Evolutionary conservation across 2,113 vertebrate genomes (phyloP).

Genomic region (Poeciliopsis occidentalis): DNA sequence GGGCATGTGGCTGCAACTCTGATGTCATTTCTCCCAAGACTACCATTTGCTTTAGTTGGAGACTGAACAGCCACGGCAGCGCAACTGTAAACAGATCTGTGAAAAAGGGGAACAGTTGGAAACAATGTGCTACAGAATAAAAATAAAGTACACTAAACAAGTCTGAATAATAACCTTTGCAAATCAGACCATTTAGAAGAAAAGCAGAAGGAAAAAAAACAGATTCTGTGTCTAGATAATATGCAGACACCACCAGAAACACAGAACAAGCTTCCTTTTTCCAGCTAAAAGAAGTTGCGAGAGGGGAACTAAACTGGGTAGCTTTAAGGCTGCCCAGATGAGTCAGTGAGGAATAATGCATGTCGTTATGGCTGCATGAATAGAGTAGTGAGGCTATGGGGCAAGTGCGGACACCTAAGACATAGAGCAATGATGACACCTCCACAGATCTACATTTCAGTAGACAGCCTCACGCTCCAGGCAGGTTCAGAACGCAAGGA

Average conservation of each 20-base stretch:
- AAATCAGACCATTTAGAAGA: constrained; percentile 16
- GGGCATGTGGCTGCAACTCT: constrained; percentile 58
- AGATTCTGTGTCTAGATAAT: constrained; percentile 19
- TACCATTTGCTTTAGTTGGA: constrained; percentile 65
- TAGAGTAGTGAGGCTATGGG: constrained; percentile 63
- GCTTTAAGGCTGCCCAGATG: constrained; percentile 54
- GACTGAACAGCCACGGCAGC: constrained; percentile 31
- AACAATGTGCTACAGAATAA: constrained; percentile 34
- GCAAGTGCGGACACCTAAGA: constrained; percentile 68
- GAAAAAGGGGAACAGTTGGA: constrained; percentile 50
- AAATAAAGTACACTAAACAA: constrained; percentile 33
- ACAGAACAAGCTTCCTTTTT: constrained; percentile 27
- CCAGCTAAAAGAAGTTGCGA: constrained; percentile 14
- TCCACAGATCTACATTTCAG: constrained; percentile 72
- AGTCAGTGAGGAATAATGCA: constrained; percentile 73
- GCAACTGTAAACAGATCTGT: constrained; percentile 54
- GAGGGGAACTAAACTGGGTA: constrained; percentile 39
- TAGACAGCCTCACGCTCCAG: constrained; percentile 63
- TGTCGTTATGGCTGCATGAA: constrained; percentile 64
- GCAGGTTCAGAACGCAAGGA: constrained; percentile 57
- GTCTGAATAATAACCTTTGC: constrained; percentile 46
- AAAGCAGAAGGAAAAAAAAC: constrained; percentile 5
- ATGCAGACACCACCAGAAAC: constrained; percentile 54
- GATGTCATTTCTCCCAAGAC: constrained; percentile 63
- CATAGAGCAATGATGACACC: constrained; percentile 71